phyloP scores from a whole-genome alignment of 1,140 invertebrate genomes.

The Drosophila bocqueti region DNA sequence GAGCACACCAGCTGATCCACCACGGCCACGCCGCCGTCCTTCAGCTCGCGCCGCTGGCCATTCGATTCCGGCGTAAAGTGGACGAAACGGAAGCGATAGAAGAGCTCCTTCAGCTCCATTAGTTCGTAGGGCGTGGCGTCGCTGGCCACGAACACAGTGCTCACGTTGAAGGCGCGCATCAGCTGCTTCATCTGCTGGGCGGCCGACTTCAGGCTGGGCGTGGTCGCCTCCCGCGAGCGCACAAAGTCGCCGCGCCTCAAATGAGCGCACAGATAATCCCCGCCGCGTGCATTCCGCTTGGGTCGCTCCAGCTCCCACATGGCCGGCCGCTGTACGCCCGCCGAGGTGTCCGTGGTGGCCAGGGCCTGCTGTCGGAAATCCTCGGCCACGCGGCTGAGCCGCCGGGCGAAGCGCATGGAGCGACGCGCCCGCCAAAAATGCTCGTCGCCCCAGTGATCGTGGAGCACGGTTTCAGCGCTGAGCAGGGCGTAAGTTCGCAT shows the following conservation, averaged over 20 bases:
- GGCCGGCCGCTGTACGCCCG: constrained; percentile 80
- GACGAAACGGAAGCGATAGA: constrained; percentile 65
- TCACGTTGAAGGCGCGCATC: constrained; percentile 87
- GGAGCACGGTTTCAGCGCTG: constrained; percentile 95
- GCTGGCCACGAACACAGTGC: constrained; percentile 91
- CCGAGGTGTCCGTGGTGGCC: constrained; percentile 86
- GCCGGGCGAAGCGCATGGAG: constrained; percentile 94
- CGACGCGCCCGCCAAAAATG: constrained; percentile 94
- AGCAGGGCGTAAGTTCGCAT: constrained; percentile 90
- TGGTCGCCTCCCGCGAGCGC: constrained; percentile 87
- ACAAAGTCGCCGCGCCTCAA: constrained; percentile 94
- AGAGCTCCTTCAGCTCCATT: constrained; percentile 75
- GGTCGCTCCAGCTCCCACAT: constrained; percentile 77
- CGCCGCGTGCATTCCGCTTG: constrained; percentile 87
- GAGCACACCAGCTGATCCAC: constrained; percentile 98
- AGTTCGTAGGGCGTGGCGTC: constrained; percentile 88
- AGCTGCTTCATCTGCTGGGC: constrained; percentile 89
- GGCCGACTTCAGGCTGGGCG: constrained; percentile 90
- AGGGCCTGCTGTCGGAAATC: constrained; percentile 90
- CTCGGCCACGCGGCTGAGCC: constrained; percentile 89
- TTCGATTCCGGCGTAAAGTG: constrained; percentile 76
- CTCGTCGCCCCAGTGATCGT: constrained; percentile 93
- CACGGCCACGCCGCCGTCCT: constrained; percentile 96
- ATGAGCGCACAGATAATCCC: constrained; percentile 93
- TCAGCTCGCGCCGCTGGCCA: constrained; percentile 86